Base-by-base conservation (phyloP, 2,113 vertebrate genomes). In the Aramus guarauna region DNA sequence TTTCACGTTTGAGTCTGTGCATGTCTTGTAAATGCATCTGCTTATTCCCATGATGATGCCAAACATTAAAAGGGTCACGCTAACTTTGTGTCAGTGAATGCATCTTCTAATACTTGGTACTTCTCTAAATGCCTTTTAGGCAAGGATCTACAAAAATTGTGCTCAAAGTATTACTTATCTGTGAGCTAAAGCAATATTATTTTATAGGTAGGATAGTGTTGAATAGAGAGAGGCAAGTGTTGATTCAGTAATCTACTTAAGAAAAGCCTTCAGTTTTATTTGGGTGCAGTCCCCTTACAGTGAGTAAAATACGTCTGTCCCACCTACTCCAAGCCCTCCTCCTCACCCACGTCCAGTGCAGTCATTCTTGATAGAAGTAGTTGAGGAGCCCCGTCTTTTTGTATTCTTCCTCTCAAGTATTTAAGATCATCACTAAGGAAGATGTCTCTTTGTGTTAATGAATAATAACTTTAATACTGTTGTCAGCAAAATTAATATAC, bases 381-480 rank as follows among this genome's bases (percentile, higher is more conserved):
- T 27, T 55, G 52, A 67, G 22, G 5, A 62, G 27, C 21, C 6
- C 52, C 68, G 11, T 11, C 13, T 77, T 81, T 32, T 58, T 77
- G 17, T 34, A 52, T 43, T 72, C n/a, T 79, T 59, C 11, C 26
- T 92, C 19, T 73, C 23, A 18, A 12, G 36, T 53, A 30, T 47
- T 30, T 68, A 56, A 60, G 23, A 32, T 64, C 21, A 24, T 85
- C 16, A 9, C 13, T 71, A 60, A 72, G 26, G 32, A 75, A 84
- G 34, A n/a, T 32, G 8, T 47, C 36, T 75, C n/a, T 62, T 39
- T 34, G 2, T 53, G 48, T 36, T 72, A 85, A 37, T 0, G 0
- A 85, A 41, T 20, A 80, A 41, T 67, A 36, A 47, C n/a, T 68
- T 79, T 58, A 29, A 24, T 68, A 17, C 6, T 24, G 9, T n/a